Base-by-base conservation (phyloP, 2,888 invertebrate genomes). In the Iphiclides podalirius region DNA sequence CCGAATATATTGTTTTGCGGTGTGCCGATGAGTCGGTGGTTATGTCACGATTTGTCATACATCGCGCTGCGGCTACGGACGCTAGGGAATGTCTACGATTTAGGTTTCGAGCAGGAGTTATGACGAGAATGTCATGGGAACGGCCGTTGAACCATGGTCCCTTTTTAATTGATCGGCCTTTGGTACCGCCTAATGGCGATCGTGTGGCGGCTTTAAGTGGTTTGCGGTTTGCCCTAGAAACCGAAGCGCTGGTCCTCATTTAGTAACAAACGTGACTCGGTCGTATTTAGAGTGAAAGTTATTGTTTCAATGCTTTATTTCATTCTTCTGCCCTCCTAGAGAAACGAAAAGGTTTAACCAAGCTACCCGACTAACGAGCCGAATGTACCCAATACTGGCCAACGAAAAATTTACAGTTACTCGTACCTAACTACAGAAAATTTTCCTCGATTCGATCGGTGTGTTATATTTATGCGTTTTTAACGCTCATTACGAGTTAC, bases 11-110 rank as follows among this genome's bases (percentile, higher is more conserved):
- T 44, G 50, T 47, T 55, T 59, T 49, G 39, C 40, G 40, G 47
- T 53, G 58, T 57, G 60, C 60, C 55, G 66, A 69, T 67, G 66
- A 67, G 60, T 62, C 60, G 66, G 66, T 70, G 86, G 86, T 86
- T 85, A 84, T 87, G 87, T 87, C 85, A 83, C 83, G 80, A 85
- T 86, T 86, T 86, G 86, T 87, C 82, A 84, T 82, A 86, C 80
- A 83, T 70, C 73, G 72, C 75, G 72, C 72, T 83, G 84, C 70
- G 85, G 84, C 85, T 80, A 74, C 66, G 65, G 64, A 63, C 61
- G 60, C 58, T 63, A 66, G 53, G 67, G 66, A 67, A 76, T 69
- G 60, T 59, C 61, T 61, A 61, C 64, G 65, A 64, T 65, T 66
- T 36, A 64, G 64, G 63, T 64, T 66, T 34, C 68, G 74, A 76